A percentile compares a stretch with the other conserved stretches of the same genome.
These are phyloP conservation scores for Antennarius striatus DNA, from an alignment of 2,113 vertebrate genomes.

Conservation along the genomic window DNA sequence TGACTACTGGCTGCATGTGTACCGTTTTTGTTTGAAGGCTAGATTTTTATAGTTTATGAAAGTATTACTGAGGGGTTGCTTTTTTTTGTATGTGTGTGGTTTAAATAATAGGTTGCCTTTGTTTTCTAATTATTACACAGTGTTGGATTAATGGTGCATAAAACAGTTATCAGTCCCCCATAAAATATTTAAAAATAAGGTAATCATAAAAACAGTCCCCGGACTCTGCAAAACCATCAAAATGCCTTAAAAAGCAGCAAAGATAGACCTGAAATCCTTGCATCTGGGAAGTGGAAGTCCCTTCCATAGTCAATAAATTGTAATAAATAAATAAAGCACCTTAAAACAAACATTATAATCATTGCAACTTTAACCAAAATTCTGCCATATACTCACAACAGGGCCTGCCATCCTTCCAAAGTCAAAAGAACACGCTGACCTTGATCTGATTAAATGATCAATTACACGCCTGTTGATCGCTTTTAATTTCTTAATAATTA, in stretches of 20 bases:
- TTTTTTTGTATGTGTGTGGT: neutral
- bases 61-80: slow-evolving; percentile 18
- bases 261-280: too few relatives aligned
- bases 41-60: slow-evolving; percentile 39
- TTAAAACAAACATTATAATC: neutral
- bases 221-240: too few relatives aligned
- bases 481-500: slow-evolving; percentile 80
- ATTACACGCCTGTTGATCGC: slow-evolving; percentile 81
- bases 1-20: slow-evolving; percentile 32
- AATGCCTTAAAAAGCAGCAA: too few relatives aligned
- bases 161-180: neutral
- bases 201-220: too few relatives aligned
- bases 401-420: slow-evolving; percentile 34
- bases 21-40: slow-evolving; percentile 27
- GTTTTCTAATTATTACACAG: slow-evolving; percentile 13
- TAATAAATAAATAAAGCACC: too few relatives aligned
- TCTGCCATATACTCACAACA: neutral
- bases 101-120: slow-evolving; percentile 21
- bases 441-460: slow-evolving; percentile 78
- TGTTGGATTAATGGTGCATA: slow-evolving; percentile 7
- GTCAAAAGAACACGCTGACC: slow-evolving; percentile 71
- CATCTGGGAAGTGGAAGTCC: too few relatives aligned
- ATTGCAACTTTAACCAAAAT: slow-evolving; percentile 15
- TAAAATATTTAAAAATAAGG: too few relatives aligned
- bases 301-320: too few relatives aligned